These are phyloP conservation scores for Teinopalpus imperialis DNA, from an alignment of 2,888 invertebrate genomes.

Conservation along the genomic window DNA sequence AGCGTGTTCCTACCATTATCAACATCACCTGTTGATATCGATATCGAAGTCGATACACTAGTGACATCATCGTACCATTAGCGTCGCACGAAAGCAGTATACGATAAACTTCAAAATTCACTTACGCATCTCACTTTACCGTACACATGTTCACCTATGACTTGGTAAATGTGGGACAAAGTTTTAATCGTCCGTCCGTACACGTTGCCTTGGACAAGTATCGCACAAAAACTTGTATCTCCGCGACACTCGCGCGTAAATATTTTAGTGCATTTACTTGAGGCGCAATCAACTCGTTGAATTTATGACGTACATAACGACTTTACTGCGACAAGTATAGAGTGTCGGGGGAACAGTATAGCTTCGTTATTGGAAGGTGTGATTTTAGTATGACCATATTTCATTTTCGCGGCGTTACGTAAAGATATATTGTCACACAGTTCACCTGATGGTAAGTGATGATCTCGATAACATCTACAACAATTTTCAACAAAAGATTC, in stretches of 20 bases:
- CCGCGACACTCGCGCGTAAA: conserved; percentile 1
- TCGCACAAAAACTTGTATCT: conserved; percentile 14
- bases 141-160: conserved; percentile 10
- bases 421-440: no score
- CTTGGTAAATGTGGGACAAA: conserved; percentile 10
- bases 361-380: no score
- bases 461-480: no score
- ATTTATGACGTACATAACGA: conserved; percentile 11
- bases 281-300: conserved; percentile 6
- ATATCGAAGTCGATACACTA: no score
- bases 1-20: no score
- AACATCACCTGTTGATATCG: no score
- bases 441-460: no score
- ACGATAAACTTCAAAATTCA: conserved; percentile 7
- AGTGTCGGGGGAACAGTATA: background rate
- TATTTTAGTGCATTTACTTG: conserved; percentile 10
- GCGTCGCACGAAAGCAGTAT: background rate
- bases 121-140: conserved; percentile 5
- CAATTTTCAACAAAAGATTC: no score
- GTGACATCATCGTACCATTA: no score
- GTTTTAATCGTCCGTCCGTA: conserved; percentile 9
- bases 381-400: no score
- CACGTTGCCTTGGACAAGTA: conserved; percentile 7
- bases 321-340: conserved; percentile 10
- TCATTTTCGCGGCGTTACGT: no score